phyloP scores from a whole-genome alignment of 2,113 vertebrate species.

The Glaucomys volans region DNA sequence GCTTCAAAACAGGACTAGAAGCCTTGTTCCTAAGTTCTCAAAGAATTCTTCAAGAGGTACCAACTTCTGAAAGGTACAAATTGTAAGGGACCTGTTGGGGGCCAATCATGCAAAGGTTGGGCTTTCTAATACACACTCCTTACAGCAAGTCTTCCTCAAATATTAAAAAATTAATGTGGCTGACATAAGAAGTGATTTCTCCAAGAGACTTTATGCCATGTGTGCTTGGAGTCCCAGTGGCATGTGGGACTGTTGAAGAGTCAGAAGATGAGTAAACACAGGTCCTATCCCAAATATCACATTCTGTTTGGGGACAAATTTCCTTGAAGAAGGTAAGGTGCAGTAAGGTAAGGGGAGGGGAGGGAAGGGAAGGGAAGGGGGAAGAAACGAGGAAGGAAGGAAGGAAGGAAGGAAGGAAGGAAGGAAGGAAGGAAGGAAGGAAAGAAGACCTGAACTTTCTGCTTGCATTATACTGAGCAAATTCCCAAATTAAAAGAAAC shows the following conservation, averaged over 20 bases:
- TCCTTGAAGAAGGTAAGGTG: no score
- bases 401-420: no score
- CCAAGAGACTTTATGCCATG: background rate
- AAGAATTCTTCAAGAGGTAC: background rate
- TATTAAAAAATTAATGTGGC: background rate
- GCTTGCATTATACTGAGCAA: background rate
- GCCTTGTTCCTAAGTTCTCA: background rate
- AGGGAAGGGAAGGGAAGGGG: no score
- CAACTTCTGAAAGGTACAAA: background rate
- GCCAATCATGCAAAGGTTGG: background rate
- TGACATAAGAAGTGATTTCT: background rate
- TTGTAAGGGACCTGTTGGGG: rapidly evolving
- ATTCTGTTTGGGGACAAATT: background rate
- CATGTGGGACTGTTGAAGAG: background rate
- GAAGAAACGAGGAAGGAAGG: no score
- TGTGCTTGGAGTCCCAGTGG: background rate
- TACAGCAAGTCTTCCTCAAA: background rate
- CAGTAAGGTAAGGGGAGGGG: no score
- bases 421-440: no score
- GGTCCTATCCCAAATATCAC: background rate
- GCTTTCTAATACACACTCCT: background rate
- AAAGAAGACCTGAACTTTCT: background rate
- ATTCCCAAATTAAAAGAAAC: background rate
- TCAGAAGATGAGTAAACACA: background rate
- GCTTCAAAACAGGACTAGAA: background rate